These are phyloP conservation scores for Thermophis baileyi DNA, from an alignment of 2,113 vertebrate species.

Conservation along the genomic window DNA sequence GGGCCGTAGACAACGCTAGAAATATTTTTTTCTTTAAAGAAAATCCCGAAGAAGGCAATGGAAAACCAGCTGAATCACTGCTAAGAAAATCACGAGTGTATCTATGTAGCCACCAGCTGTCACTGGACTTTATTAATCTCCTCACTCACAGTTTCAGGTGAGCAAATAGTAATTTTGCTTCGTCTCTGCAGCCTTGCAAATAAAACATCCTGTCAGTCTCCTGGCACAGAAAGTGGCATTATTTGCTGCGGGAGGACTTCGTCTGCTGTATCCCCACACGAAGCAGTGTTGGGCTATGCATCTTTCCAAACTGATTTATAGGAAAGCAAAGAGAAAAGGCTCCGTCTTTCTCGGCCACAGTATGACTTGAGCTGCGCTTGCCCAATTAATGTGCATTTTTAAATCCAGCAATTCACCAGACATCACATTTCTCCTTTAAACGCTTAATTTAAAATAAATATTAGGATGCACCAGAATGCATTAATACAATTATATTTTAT, in stretches of 20 bases:
- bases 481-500: no score
- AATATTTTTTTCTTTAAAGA: background rate
- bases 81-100: background rate
- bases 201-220: background rate
- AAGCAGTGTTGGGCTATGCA: background rate
- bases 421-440: background rate
- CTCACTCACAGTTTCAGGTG: background rate
- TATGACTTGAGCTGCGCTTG: background rate
- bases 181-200: background rate
- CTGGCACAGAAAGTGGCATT: background rate
- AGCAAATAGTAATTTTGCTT: background rate
- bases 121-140: background rate
- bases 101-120: background rate
- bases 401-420: background rate
- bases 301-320: background rate
- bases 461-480: background rate
- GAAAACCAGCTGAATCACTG: background rate
- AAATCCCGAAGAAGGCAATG: background rate
- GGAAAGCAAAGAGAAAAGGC: background rate
- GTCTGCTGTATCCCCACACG: background rate
- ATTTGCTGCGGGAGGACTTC: background rate
- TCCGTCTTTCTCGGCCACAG: background rate
- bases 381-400: background rate
- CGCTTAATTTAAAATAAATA: background rate
- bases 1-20: background rate